Evolutionary conservation across 2,888 invertebrate genomes (phyloP).

Genomic region (Diaphora mendica): DNA sequence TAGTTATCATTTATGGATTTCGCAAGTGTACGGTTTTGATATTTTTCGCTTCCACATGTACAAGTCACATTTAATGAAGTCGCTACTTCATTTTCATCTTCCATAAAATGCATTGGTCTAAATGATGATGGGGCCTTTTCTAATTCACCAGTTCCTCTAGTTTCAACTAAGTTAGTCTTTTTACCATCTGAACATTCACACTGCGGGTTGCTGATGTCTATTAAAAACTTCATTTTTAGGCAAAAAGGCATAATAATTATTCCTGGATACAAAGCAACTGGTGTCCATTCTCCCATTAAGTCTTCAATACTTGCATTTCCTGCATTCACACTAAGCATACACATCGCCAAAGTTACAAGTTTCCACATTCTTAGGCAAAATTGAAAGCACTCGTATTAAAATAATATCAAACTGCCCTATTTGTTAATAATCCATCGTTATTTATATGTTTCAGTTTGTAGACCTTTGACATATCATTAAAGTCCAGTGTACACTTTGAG

Average conservation of each 20-base stretch:
- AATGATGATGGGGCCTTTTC: background rate
- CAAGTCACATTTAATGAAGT: slow-evolving; percentile 4
- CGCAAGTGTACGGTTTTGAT: background rate
- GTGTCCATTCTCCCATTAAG: slow-evolving; percentile 8
- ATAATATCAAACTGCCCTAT: background rate
- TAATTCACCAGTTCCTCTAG: background rate
- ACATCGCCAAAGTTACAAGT: background rate
- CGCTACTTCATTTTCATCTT: slow-evolving; percentile 1
- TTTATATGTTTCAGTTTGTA: background rate
- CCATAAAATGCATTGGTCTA: background rate
- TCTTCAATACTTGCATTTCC: background rate
- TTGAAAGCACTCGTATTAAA: background rate
- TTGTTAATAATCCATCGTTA: background rate
- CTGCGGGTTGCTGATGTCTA: background rate
- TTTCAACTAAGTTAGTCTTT: slow-evolving; percentile 1
- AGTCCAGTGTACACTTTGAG: background rate
- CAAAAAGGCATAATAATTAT: background rate
- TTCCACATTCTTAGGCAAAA: slow-evolving; percentile 7
- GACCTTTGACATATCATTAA: slow-evolving; percentile 8
- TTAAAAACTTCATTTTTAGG: background rate
- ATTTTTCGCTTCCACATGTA: slow-evolving; percentile 7
- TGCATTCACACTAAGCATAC: background rate
- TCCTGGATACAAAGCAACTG: slow-evolving; percentile 1
- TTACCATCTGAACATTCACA: slow-evolving; percentile 20
- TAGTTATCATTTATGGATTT: slow-evolving; percentile 4